Conservation (phyloP, 2,888 invertebrate species). For the Zelleria hepariella region DNA sequence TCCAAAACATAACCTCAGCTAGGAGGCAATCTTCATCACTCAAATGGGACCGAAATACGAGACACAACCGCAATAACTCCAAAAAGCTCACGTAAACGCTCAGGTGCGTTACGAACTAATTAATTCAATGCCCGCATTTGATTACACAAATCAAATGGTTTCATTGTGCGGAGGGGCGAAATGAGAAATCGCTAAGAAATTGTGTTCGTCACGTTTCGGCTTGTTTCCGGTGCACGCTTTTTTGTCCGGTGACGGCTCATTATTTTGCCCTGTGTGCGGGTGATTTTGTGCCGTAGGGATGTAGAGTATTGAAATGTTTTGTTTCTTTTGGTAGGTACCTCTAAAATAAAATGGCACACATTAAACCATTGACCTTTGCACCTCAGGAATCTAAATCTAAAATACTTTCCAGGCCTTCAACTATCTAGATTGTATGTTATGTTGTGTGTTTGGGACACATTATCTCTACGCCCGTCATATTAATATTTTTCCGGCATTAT, state of each 20-base stretch:
- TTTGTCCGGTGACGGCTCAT: constrained; percentile 53
- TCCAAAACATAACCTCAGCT: too few relatives aligned
- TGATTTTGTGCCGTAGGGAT: constrained; percentile 4
- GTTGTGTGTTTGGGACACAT: too few relatives aligned
- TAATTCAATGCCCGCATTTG: constrained; percentile 71
- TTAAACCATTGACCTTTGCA: too few relatives aligned
- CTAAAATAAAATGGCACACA: too few relatives aligned
- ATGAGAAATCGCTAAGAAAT: constrained; percentile 72
- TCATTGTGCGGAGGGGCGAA: constrained; percentile 51
- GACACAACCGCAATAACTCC: constrained; percentile 12
- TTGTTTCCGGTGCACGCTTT: constrained; percentile 52
- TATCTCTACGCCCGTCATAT: too few relatives aligned
- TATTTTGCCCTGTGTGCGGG: constrained; percentile 27
- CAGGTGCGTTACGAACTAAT: constrained; percentile 71
- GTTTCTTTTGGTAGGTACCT: too few relatives aligned
- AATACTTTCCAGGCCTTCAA: too few relatives aligned
- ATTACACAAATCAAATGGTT: constrained; percentile 70
- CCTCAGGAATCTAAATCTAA: too few relatives aligned
- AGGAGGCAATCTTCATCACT: too few relatives aligned
- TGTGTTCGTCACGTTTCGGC: constrained; percentile 64
- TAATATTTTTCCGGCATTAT: too few relatives aligned
- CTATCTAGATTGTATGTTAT: too few relatives aligned
- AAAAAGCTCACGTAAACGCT: constrained; percentile 41
- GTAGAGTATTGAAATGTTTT: constrained; percentile 18
- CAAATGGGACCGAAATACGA: neutral